Conservation (phyloP, 2,888 invertebrate genomes). For the Metellina segmentata region DNA sequence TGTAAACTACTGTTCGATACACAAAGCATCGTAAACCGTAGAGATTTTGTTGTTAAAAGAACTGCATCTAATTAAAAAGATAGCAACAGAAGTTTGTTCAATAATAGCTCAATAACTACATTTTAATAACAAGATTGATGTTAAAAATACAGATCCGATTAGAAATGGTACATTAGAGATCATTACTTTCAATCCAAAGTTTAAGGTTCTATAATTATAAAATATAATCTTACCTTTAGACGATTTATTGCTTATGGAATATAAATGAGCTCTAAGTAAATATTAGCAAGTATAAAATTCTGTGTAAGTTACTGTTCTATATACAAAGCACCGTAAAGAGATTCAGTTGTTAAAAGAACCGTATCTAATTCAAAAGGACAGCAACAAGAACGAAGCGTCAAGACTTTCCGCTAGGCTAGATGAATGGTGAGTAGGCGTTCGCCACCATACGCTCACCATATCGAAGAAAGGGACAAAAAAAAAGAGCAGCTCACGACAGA, state of each 20-base stretch:
- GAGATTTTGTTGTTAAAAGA: conserved; percentile 24
- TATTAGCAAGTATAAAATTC: conserved; percentile 41
- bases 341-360: conserved; percentile 36
- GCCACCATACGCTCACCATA: conserved; percentile 48
- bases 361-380: conserved; percentile 29
- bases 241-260: conserved; percentile 62
- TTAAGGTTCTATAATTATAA: not conserved
- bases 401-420: not conserved
- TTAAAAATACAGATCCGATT: no score
- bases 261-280: conserved; percentile 49
- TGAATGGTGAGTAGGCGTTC: conserved; percentile 24
- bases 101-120: no score
- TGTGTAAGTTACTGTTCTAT: conserved; percentile 27
- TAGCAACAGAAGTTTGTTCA: no score
- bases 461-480: conserved; percentile 6
- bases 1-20: conserved; percentile 22
- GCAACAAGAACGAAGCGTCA: not conserved
- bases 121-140: no score
- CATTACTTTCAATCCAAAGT: not conserved
- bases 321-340: conserved; percentile 55
- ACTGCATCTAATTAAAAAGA: not conserved
- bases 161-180: no score
- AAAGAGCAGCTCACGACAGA: conserved; percentile 1
- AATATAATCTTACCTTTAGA: conserved; percentile 36
- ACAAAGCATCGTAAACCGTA: conserved; percentile 49